phyloP scores from a whole-genome alignment of 2,113 vertebrate genomes.

The Cavia aperea region DNA sequence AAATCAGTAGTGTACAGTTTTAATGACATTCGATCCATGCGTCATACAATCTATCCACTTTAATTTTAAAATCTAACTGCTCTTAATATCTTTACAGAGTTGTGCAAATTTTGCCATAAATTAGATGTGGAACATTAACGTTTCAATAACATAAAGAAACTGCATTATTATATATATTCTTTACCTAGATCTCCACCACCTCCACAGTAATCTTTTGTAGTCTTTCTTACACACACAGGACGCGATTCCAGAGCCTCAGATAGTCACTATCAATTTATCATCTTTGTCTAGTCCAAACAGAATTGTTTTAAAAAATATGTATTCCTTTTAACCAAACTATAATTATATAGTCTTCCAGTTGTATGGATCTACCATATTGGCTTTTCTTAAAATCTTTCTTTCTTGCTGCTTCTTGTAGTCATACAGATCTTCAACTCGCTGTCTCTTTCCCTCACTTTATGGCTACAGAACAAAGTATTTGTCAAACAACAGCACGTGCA shows the following conservation, averaged over 20 bases:
- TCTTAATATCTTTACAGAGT: neutral
- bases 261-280: neutral
- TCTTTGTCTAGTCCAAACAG: neutral
- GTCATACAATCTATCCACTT: neutral
- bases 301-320: neutral
- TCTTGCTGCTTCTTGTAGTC: neutral
- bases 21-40: too few species aligned
- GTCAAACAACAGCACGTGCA: neutral
- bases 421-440: neutral
- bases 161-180: neutral
- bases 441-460: neutral
- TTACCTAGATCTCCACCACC: neutral
- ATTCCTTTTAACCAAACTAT: neutral
- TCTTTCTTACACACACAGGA: neutral
- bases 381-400: constrained; percentile 5
- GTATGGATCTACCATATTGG: neutral
- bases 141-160: neutral
- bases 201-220: too few species aligned
- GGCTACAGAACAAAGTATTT: neutral
- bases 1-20: neutral
- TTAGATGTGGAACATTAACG: neutral
- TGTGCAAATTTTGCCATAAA: neutral
- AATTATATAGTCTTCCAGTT: neutral
- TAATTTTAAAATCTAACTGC: neutral
- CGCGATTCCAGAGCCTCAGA: neutral